Evolutionary conservation across 2,113 vertebrate genomes (phyloP), one percentile per base, ranked within the genome.

Genomic region (Xenopus laevis): DNA sequence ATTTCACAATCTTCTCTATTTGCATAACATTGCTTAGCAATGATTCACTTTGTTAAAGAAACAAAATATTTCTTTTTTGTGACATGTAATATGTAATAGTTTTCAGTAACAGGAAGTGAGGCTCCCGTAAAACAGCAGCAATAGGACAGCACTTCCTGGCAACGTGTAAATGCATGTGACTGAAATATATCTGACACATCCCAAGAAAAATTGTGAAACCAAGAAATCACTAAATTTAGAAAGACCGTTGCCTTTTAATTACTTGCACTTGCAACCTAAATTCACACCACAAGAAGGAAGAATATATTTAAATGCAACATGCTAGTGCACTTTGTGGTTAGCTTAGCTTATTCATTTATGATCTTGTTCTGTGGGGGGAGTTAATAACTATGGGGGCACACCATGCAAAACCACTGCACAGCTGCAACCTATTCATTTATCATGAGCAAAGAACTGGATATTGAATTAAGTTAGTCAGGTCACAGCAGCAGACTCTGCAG

Each of bases 191-290:
- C 7, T 3, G 53, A 55, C 9, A 55, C 53, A n/a, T 55, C 7
- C 1, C 17, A 55, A 16, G 59, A 16, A 68, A 76, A 68, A 63
- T 30, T 45, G n/a, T n/a, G 57, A 68, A 69, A 69, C 13, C n/a
- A 33, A 30, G 40, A 71, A 21, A 47, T 62, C 23, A 12, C 58
- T 23, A 27, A 60, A 21, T 60, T 60, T 23, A 23, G 58, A 58
- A 58, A 17, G 18, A 46, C 7, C 20, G 46, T 21, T 67, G 3
- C 45, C 18, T 50, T 23, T 50, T 67, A 23, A 23, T 45, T 21
- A 67, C 20, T 13, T 18, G 18, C 11, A 21, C 13, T 67, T 50
- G 65, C 20, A 67, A 21, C 10, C 44, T 50, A 50, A 2, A 16
- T 13, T 10, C 11, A 23, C n/a, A 59, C 16, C 55, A 59, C 46